These are phyloP conservation scores for Philaethria dido DNA, from an alignment of 2,888 invertebrate genomes.

Conservation along the genomic window DNA sequence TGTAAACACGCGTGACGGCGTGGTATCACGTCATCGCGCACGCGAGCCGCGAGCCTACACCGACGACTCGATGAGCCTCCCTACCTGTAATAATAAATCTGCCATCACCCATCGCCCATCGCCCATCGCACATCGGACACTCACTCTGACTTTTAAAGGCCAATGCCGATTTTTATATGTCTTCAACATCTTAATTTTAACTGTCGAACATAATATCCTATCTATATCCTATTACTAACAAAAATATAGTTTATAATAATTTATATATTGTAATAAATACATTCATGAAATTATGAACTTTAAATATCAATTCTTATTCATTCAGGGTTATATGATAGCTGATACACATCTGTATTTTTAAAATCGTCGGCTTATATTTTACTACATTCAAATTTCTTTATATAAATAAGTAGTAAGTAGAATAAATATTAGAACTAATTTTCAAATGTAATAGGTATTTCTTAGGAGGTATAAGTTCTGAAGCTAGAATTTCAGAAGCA, in stretches of 20 bases:
- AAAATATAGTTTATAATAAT: not conserved
- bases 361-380: too few relatives aligned
- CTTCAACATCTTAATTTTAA: constrained; percentile 44
- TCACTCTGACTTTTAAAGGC: constrained; percentile 46
- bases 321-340: too few relatives aligned
- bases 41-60: constrained; percentile 59
- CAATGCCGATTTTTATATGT: constrained; percentile 43
- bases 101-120: constrained; percentile 39
- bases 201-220: constrained; percentile 28
- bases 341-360: too few relatives aligned
- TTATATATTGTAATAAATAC: not conserved
- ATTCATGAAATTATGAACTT: not conserved
- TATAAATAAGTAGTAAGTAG: not conserved
- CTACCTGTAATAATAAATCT: constrained; percentile 53
- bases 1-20: constrained; percentile 77
- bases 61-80: constrained; percentile 55
- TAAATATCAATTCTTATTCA: not conserved
- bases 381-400: too few relatives aligned
- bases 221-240: not conserved
- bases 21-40: constrained; percentile 76
- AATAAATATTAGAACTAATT: not conserved
- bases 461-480: not conserved
- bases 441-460: too few relatives aligned
- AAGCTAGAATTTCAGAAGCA: not conserved
- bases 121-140: constrained; percentile 43